These are phyloP conservation scores for Drosophila conformis DNA, from an alignment of 2,888 invertebrate genomes.

Conservation along the genomic window DNA sequence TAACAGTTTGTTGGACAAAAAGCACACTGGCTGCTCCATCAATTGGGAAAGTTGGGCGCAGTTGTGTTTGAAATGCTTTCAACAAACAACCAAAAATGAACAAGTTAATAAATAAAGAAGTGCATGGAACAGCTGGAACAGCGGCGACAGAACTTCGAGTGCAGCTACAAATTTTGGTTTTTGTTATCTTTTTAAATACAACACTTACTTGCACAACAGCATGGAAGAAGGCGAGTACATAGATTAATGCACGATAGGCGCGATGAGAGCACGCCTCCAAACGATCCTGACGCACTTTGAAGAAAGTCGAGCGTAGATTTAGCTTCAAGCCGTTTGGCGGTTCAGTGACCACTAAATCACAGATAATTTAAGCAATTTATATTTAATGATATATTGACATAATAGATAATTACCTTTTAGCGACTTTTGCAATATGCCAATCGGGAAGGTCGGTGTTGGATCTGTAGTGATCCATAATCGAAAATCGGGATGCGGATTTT, in stretches of 20 bases:
- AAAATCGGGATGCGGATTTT: slow-evolving; percentile 95
- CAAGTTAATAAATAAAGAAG: slow-evolving; percentile 76
- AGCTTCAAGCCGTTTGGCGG: slow-evolving; percentile 96
- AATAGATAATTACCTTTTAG: slow-evolving; percentile 87
- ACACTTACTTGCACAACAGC: slow-evolving; percentile 92
- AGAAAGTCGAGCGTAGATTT: slow-evolving; percentile 94
- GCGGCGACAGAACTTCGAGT: slow-evolving; percentile 37
- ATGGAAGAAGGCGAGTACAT: slow-evolving; percentile 96
- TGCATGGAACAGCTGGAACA: slow-evolving; percentile 38
- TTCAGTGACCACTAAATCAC: slow-evolving; percentile 93
- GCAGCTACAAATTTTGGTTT: slow-evolving; percentile 35
- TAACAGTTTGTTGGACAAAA: slow-evolving; percentile 64
- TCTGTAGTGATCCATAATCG: slow-evolving; percentile 97
- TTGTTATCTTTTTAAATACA: slow-evolving; percentile 2
- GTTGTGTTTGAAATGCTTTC: slow-evolving; percentile 63
- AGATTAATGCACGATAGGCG: slow-evolving; percentile 92
- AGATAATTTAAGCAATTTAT: not conserved
- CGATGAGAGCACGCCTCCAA: slow-evolving; percentile 91
- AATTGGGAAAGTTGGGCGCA: slow-evolving; percentile 55
- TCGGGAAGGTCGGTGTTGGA: slow-evolving; percentile 93
- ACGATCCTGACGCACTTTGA: slow-evolving; percentile 91
- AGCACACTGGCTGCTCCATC: slow-evolving; percentile 48
- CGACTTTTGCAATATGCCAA: slow-evolving; percentile 94
- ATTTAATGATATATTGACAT: not conserved
- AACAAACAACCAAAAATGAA: slow-evolving; percentile 60